A percentile compares a stretch with the other conserved stretches of the same genome.
Conservation (phyloP, 2,113 vertebrate genomes). For the Lethenteron camtschaticum region DNA sequence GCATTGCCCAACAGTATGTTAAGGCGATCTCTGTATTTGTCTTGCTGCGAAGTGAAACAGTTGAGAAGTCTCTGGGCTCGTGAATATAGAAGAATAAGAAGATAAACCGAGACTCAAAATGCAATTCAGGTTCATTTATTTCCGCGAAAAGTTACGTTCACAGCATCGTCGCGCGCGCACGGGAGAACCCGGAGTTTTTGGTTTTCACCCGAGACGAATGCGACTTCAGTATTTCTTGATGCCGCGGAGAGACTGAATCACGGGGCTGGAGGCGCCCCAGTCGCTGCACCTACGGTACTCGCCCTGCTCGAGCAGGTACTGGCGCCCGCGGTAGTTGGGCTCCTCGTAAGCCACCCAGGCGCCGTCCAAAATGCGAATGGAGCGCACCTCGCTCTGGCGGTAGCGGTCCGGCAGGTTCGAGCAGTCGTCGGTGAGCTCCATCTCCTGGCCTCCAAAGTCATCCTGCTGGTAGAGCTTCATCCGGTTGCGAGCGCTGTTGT, state of each 20-base stretch:
- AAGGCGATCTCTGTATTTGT: too few species aligned
- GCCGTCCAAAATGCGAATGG: constrained; percentile 19
- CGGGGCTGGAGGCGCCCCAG: constrained; percentile 19
- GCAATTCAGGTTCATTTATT: too few species aligned
- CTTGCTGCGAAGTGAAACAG: too few species aligned
- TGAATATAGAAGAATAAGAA: too few species aligned
- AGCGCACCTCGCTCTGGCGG: constrained; percentile 18
- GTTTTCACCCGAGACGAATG: too few species aligned
- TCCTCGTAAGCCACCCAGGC: constrained; percentile 21
- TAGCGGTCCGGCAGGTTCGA: constrained; percentile 17
- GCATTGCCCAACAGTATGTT: too few species aligned
- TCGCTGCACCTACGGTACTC: constrained; percentile 20
- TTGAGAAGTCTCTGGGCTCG: too few species aligned
- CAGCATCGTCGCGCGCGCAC: too few species aligned
- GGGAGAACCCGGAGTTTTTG: too few species aligned
- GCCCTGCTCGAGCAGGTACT: constrained; percentile 24
- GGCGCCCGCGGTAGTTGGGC: constrained; percentile 18
- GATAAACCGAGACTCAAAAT: too few species aligned
- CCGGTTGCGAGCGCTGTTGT: too few species aligned
- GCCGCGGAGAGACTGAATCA: constrained; percentile 19
- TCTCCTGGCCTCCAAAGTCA: constrained; percentile 6
- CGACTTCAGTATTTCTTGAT: constrained; percentile 9
- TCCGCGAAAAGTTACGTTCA: too few species aligned
- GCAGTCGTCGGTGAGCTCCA: constrained; percentile 14
- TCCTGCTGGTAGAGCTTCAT: not conserved